phyloP scores from a whole-genome alignment of 2,797 vertebrate species.

The Aulostomus chinensis region DNA sequence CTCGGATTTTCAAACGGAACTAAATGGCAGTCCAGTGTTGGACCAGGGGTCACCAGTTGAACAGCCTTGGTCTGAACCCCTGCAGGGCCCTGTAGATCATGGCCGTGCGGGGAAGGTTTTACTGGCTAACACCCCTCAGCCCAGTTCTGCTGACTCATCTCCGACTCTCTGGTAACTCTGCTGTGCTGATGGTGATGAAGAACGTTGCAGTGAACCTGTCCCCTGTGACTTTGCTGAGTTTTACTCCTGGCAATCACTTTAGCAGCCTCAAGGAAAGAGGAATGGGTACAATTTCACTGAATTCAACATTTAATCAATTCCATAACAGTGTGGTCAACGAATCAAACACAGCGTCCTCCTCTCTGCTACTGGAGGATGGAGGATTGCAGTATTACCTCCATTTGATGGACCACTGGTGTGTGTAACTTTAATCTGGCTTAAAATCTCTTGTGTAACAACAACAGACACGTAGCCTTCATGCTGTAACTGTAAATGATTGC shows the following conservation, averaged over 20 bases:
- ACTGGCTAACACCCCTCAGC: too few relatives aligned
- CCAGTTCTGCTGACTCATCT: too few relatives aligned
- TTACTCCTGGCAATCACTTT: constrained; percentile 17
- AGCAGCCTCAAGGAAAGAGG: constrained; percentile 27
- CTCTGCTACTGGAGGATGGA: constrained; percentile 11
- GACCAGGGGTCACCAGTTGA: too few relatives aligned
- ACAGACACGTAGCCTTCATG: neutral
- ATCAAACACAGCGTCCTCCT: constrained; percentile 15
- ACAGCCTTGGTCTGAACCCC: too few relatives aligned
- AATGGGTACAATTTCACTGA: constrained; percentile 35
- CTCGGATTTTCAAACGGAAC: too few relatives aligned
- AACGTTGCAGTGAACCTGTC: constrained; percentile 22
- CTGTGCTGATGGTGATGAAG: too few relatives aligned
- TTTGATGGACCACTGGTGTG: constrained; percentile 12
- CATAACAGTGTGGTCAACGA: constrained; percentile 34
- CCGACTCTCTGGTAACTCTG: too few relatives aligned
- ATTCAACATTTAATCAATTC: constrained; percentile 46
- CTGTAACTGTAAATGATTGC: neutral
- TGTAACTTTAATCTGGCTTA: constrained; percentile 16
- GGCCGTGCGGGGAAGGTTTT: too few relatives aligned
- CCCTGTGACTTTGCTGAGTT: constrained; percentile 21
- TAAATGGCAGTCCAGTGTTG: too few relatives aligned
- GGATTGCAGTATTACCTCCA: constrained; percentile 4
- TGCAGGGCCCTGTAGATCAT: too few relatives aligned
- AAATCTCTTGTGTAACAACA: constrained; percentile 1